Percentiles rank a stretch among this genome's conserved stretches.
Conservation (phyloP, 2,888 invertebrate genomes). For the Polymixis flavicincta region DNA sequence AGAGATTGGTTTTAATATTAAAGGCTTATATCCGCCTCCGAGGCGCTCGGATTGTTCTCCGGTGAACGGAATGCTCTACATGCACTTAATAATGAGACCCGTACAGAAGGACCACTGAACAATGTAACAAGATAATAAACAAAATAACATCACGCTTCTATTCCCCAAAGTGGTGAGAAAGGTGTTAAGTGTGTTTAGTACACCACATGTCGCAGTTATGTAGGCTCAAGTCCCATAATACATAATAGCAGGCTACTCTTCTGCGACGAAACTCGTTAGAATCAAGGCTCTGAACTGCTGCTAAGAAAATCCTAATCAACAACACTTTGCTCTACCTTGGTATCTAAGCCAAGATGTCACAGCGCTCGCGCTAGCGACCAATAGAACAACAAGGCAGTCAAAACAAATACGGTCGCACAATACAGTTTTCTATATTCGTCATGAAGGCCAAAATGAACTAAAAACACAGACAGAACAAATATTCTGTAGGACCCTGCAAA, state of each 20-base stretch:
- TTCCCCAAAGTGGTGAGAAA: too few relatives aligned
- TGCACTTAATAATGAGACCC: constrained; percentile 14
- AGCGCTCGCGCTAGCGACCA: too few relatives aligned
- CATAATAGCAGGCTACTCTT: background rate
- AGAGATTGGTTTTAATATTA: constrained; percentile 76
- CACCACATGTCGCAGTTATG: background rate
- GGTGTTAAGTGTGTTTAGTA: background rate
- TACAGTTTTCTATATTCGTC: constrained; percentile 4
- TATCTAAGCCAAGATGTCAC: background rate
- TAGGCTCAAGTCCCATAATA: too few relatives aligned
- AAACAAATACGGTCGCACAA: background rate
- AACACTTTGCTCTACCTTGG: background rate
- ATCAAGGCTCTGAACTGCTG: background rate
- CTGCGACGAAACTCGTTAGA: background rate
- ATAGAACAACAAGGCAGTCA: background rate
- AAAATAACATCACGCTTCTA: too few relatives aligned
- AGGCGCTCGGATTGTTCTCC: constrained; percentile 52
- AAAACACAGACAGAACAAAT: constrained; percentile 33
- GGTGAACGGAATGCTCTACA: constrained; percentile 36
- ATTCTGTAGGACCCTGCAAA: constrained; percentile 22
- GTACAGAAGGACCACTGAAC: constrained; percentile 10
- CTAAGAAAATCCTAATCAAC: background rate
- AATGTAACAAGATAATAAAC: too few relatives aligned
- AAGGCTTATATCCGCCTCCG: constrained; percentile 73
- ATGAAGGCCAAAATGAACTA: constrained; percentile 11